Percentiles rank a stretch among this genome's conserved stretches.
Evolutionary conservation across 2,113 vertebrate species (phyloP).

Genomic region (Clupea harengus): DNA sequence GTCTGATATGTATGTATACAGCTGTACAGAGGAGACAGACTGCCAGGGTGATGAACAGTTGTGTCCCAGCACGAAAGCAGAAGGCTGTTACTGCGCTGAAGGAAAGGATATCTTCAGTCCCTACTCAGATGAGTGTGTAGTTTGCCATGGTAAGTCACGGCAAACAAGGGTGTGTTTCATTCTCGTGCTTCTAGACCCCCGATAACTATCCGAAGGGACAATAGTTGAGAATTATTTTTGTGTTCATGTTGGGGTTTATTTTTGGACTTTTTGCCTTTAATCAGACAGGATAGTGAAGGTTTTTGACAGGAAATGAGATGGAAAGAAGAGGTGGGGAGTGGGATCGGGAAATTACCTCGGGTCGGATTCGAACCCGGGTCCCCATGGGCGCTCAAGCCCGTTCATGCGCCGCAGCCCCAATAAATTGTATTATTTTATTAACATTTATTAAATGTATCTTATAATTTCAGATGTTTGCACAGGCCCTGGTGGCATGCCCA

Average conservation of each 20-base stretch:
- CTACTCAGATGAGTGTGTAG: conserved; percentile 26
- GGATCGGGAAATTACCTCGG: no score
- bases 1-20: neutral
- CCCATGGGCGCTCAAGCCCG: no score
- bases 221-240: no score
- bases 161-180: neutral
- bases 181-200: no score
- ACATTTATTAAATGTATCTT: conserved; percentile 10
- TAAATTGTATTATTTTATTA: neutral
- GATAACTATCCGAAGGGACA: no score
- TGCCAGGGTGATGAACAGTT: neutral
- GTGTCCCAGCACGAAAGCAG: neutral
- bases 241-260: no score
- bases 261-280: no score
- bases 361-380: no score
- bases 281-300: no score
- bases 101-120: conserved; percentile 32
- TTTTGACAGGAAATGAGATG: no score
- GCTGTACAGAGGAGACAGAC: neutral
- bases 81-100: conserved; percentile 43
- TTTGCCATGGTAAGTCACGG: conserved; percentile 31
- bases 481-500: conserved; percentile 76
- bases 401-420: no score
- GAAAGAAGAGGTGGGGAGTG: no score
- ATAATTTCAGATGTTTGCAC: conserved; percentile 70